phyloP scores from a whole-genome alignment of 2,113 vertebrate genomes.

The Baryphthengus martii region DNA sequence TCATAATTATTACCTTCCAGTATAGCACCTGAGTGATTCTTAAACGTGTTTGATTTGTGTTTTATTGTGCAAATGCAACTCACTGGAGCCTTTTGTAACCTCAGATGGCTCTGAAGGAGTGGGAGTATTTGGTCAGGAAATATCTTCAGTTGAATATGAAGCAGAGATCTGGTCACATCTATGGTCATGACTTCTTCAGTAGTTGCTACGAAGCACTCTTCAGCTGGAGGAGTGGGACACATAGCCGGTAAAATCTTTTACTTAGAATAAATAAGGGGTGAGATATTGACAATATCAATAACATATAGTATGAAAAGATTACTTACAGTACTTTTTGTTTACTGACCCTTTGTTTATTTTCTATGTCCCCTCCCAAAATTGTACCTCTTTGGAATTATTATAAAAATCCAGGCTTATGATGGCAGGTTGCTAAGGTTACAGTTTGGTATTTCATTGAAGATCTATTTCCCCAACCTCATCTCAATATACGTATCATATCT shows the following conservation, averaged over 20 bases:
- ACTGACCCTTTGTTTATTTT: not conserved
- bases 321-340: not conserved
- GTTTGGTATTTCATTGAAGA: not conserved
- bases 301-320: not conserved
- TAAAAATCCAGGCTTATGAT: not conserved
- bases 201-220: not conserved
- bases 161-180: not conserved
- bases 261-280: not conserved
- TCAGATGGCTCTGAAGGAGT: not conserved
- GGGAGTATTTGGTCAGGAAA: not conserved
- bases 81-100: not conserved
- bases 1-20: not conserved
- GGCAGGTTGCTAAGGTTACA: constrained; percentile 17
- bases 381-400: not conserved
- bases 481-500: not conserved
- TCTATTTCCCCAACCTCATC: not conserved
- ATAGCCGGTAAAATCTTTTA: not conserved
- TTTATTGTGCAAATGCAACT: not conserved
- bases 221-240: not conserved
- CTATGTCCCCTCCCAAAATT: not conserved
- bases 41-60: not conserved
- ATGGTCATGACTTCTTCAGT: not conserved
- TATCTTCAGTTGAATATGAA: rapidly evolving
- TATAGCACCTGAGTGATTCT: not conserved
- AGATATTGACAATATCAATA: not conserved